Base-by-base conservation (phyloP, 1,140 invertebrate species). In the Drosophila bipectinata region DNA sequence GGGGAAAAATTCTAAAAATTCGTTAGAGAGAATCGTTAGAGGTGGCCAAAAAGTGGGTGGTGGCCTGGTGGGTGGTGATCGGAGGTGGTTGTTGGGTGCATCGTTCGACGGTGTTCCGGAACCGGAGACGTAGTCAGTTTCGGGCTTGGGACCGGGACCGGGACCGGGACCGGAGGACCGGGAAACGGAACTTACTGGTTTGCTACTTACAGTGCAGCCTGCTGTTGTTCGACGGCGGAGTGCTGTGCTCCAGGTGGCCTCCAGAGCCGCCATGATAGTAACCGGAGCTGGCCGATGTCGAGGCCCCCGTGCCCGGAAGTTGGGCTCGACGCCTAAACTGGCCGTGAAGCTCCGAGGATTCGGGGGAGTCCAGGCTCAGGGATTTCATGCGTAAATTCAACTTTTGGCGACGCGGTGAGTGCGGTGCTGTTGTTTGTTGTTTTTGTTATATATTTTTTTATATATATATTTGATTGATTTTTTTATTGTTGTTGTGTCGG, bases 381-480 rank as follows among this genome's bases (percentile, higher is more conserved):
- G 97, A 98, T 94, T 99, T 99, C 98, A 99, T 99, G 84, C 98
- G 95, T 92, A 98, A 95, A 93, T 98, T 98, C 92, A 99, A 94
- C 93, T 98, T 97, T 94, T 98, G 97, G 62, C 97, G 95, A 91
- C 97, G 95, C 78, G 98, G 98, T 92, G 97, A 98, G 93, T 98
- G 98, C 64, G 98, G 97, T 79, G 97, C 98, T 98, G 95, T 91
- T 92, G 59, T 85, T 68, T 52, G 79, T 63, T 39, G 54, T 51
- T 18, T 67, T 66, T 44, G 61, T 64, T 72, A 44, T 15, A 44
- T 18, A 14, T 37, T 4, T 37, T 37, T 37, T 37, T 37, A 4
- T 37, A 12, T 10, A 12, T 77, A 12, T 12, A 12, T 77, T 56
- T 39, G 18, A 66, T 47, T 48, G 54, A 61, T 18, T 72, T 66